These are phyloP conservation scores for Operophtera brumata DNA, from an alignment of 2,888 invertebrate species.

Conservation along the genomic window DNA sequence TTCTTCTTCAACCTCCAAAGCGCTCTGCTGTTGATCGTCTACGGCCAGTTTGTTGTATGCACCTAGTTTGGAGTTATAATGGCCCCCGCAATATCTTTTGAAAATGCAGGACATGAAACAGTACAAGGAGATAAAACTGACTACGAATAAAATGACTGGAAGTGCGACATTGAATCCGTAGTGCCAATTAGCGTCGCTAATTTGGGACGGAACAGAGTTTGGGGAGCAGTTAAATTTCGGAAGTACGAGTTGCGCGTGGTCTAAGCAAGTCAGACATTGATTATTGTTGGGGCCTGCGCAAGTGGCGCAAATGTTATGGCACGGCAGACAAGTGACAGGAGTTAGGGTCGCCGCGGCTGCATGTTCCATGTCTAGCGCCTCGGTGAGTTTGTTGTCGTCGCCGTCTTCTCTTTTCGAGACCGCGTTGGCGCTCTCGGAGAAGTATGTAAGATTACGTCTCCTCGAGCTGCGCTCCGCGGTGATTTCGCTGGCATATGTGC, in stretches of 20 bases:
- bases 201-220: conserved; percentile 62
- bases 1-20: conserved; percentile 68
- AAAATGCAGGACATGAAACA: conserved; percentile 50
- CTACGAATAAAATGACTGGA: conserved; percentile 54
- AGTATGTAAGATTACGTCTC: conserved; percentile 66
- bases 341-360: conserved; percentile 44
- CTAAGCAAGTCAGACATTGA: conserved; percentile 85
- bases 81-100: conserved; percentile 52
- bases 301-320: conserved; percentile 87
- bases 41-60: conserved; percentile 67
- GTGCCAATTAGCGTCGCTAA: conserved; percentile 70
- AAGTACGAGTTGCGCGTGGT: conserved; percentile 81
- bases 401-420: conserved; percentile 58
- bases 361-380: conserved; percentile 66
- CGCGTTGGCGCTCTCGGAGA: conserved; percentile 48
- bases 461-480: conserved; percentile 62
- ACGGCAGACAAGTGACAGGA: conserved; percentile 80
- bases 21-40: conserved; percentile 65
- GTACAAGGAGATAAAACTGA: conserved; percentile 54
- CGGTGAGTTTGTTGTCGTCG: conserved; percentile 38
- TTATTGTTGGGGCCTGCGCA: conserved; percentile 86
- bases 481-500: conserved; percentile 71
- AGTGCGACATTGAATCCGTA: conserved; percentile 69
- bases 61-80: conserved; percentile 59
- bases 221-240: conserved; percentile 77